Percentiles rank a stretch among this genome's conserved stretches.
Evolutionary conservation across 2,888 invertebrate species (phyloP).

Genomic region (Archips xylosteana): DNA sequence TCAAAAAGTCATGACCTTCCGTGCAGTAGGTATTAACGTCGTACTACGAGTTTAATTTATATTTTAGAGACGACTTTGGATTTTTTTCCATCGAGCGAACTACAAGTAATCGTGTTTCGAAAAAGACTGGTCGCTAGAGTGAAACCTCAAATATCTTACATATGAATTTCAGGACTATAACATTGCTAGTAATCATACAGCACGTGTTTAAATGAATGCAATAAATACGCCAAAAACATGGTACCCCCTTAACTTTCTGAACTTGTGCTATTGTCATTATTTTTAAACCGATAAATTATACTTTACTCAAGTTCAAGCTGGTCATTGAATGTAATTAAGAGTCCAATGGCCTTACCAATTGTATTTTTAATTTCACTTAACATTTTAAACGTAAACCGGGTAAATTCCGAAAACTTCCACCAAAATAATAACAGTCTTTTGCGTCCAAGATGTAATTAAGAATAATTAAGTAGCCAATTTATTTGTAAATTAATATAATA

Average conservation of each 20-base stretch:
- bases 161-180: too few species aligned
- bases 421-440: neutral
- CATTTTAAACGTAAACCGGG: neutral
- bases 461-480: conserved; percentile 35
- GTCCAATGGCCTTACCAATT: neutral
- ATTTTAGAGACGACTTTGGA: too few species aligned
- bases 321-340: neutral
- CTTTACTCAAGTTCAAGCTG: neutral
- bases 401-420: neutral
- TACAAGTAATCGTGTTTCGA: too few species aligned
- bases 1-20: too few species aligned
- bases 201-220: too few species aligned
- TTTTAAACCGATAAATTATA: neutral
- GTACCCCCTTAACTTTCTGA: neutral
- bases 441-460: conserved; percentile 18
- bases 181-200: too few species aligned
- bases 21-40: too few species aligned
- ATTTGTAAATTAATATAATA: conserved; percentile 27
- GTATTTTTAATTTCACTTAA: neutral
- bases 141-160: too few species aligned
- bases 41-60: too few species aligned
- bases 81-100: too few species aligned
- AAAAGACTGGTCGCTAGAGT: too few species aligned
- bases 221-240: too few species aligned
- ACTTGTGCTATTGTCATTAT: neutral